Evolutionary conservation across 2,113 vertebrate genomes (phyloP), one percentile per base, ranked within the genome.

Genomic region (Menura novaehollandiae): DNA sequence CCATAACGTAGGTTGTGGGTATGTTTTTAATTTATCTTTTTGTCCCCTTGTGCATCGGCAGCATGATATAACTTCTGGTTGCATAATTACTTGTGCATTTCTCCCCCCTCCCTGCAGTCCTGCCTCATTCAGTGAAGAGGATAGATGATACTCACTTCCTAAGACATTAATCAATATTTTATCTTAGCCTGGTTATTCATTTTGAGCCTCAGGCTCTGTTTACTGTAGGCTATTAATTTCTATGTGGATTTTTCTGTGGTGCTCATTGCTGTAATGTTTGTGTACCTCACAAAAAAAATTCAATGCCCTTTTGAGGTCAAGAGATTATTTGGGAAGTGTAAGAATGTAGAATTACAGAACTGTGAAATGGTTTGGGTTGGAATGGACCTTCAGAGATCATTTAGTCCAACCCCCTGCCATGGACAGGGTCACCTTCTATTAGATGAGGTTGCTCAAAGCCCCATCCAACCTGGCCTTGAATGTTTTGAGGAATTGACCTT

Each of bases 81-180:
- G 27, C 35, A 27, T 67, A n/a, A 88, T 64, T 26, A 32, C 33
- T n/a, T 30, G 11, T 16, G 15, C 17, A 10, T 59, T 92, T 82
- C 43, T 44, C 18, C 4, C 2, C 9, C 27, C 2, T 2, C 3
- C 0, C 44, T 46, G 2, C 7, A 79, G 10, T 64, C 32, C 24
- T 83, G 12, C 33, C 55, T 91, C 13, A 15, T 52, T 81, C 32
- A 44, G 8, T 59, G 58, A 63, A 71, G 19, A 66, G n/a, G 28
- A 64, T 35, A 53, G 62, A 56, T 73, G 49, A 43, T 67, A 56
- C 0, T 77, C 18, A 51, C 28, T 91, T 94, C 27, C 20, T 59
- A 51, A 89, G 27, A 37, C 14, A 46, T 37, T 68, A 43, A 59
- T 68, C 72, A 80, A 12, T 84, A 44, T 83, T 91, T 83, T 92